Evolutionary conservation across 2,797 vertebrate genomes (phyloP), one percentile per base, ranked within the genome.

Genomic region (Brotogeris chrysoptera): DNA sequence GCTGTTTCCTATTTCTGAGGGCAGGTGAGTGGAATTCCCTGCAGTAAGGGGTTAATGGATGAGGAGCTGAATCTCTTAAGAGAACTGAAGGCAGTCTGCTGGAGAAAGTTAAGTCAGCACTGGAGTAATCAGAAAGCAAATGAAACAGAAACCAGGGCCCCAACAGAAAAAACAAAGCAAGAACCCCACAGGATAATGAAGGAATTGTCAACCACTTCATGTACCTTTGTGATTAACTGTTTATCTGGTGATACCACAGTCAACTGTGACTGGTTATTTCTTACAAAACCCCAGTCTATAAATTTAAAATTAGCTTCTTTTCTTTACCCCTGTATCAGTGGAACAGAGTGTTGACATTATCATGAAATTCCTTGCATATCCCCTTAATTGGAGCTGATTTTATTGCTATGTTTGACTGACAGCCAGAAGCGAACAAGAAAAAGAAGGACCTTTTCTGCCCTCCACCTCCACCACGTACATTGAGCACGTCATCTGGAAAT

Each of bases 351-450:
- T 91, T 96, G 92, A 96, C 82, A 43, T 92, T 95, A 96, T 92
- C 80, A 77, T 59, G 82, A 80, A 94, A 97, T 96, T 96, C 95
- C 90, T 96, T 82, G 88, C 94, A 97, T 96, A 94, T 91, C 74
- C 86, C 71, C 91, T 92, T 96, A 96, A 97, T 95, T 95, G 90
- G 95, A 97, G 82, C 80, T 94, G 95, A 95, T 96, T 96, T 97
- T 95, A 93, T 90, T 95, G 91, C 92, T 77, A 28, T 86, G 64
- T 96, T 96, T 96, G 95, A 97, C 82, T 96, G 95, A 85, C 91
- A 95, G 94, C 90, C 88, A 95, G 91, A 88, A 80, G n/a, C 46
- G 92, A 93, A 89, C 74, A 80, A 77, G 89, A 92, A 95, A 91
- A 94, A 91, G 81, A 86, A 73, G 36, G 50, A 80, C 76, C 28